A percentile compares a stretch with the other conserved stretches of the same genome.
phyloP scores from a whole-genome alignment of 2,797 vertebrate genomes.

The Chelidonichthys spinosus region DNA sequence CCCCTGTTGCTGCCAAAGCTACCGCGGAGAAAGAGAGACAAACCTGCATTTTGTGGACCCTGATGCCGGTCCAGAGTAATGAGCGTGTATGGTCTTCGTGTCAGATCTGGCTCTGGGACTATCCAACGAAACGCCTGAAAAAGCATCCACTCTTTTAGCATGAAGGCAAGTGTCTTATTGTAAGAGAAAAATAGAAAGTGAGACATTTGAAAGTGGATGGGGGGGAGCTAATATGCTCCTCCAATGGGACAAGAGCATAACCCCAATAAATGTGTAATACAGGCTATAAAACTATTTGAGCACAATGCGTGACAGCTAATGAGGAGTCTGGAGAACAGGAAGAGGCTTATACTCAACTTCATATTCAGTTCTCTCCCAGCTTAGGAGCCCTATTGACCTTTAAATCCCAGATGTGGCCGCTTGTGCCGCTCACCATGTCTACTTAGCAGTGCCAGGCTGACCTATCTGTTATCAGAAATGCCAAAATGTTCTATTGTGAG shows the following conservation, averaged over 20 bases:
- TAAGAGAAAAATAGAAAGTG: not conserved
- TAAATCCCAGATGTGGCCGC: conserved; percentile 57
- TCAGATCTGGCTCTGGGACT: not conserved
- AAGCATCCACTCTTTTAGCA: conserved; percentile 2
- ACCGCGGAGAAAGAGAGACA: not conserved
- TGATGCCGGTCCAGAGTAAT: conserved; percentile 6
- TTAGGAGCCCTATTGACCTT: conserved; percentile 57
- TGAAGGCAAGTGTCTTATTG: not conserved
- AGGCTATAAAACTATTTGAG: conserved; percentile 27
- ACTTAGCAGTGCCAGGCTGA: conserved; percentile 24
- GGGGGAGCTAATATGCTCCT: conserved; percentile 21
- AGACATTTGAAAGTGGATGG: not conserved
- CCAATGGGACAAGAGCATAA: conserved; percentile 20
- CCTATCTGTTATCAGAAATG: conserved; percentile 27
- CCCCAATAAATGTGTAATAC: conserved; percentile 49
- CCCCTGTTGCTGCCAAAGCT: not conserved
- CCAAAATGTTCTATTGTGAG: conserved; percentile 4
- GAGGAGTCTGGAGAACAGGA: conserved; percentile 49
- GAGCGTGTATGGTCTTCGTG: not conserved
- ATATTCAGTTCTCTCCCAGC: conserved; percentile 43
- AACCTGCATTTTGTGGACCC: not conserved
- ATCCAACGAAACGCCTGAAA: not conserved
- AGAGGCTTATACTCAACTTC: conserved; percentile 32
- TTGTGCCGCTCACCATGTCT: conserved; percentile 25
- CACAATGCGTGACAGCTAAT: conserved; percentile 47